Base-by-base conservation (phyloP, 2,888 invertebrate genomes). In the Conchocele bisecta region DNA sequence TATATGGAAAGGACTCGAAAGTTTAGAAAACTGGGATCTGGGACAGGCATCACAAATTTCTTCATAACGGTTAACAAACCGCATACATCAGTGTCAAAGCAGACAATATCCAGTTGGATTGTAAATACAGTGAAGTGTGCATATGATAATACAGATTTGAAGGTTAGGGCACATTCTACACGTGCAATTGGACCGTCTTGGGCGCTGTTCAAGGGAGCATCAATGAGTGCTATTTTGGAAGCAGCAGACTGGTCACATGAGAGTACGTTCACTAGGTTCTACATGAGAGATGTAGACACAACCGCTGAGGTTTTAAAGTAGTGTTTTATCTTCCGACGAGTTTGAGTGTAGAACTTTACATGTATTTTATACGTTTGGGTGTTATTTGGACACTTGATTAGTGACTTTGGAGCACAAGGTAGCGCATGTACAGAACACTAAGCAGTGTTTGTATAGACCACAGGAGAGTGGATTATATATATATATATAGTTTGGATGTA, bases 41-140 rank as follows among this genome's bases (percentile, higher is more conserved):
- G n/a, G n/a, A n/a, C n/a, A n/a, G n/a, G n/a, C n/a, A n/a, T n/a
- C n/a, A n/a, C n/a, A n/a, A n/a, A n/a, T n/a, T 22, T n/a, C n/a
- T 77, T 77, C 59, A 26, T 67, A 35, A 15, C 65, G n/a, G 22
- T 67, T 9, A 70, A 66, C 26, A 33, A 65, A 54, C 73, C 72
- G 17, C 69, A 73, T 44, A 61, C 63, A 15, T 57, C 66, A 48
- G 72, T 72, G 2, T 37, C 65, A 20, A 31, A 58, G n/a, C 68
- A 73, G 22, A 73, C 66, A n/a, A 66, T 73, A 22, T 66, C 72
- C 28, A 64, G 29, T 33, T 77, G 71, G 73, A 60, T 74, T 35
- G 74, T 61, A 0, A 35, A 70, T 22, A 33, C 44, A 15, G 28
- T 77, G 11, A 65, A 63, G 31, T 35, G 53, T 29, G 53, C 61